Percentiles rank a stretch among this genome's conserved stretches.
Conservation (phyloP, 2,888 invertebrate species). For the Diloba caeruleocephala region DNA sequence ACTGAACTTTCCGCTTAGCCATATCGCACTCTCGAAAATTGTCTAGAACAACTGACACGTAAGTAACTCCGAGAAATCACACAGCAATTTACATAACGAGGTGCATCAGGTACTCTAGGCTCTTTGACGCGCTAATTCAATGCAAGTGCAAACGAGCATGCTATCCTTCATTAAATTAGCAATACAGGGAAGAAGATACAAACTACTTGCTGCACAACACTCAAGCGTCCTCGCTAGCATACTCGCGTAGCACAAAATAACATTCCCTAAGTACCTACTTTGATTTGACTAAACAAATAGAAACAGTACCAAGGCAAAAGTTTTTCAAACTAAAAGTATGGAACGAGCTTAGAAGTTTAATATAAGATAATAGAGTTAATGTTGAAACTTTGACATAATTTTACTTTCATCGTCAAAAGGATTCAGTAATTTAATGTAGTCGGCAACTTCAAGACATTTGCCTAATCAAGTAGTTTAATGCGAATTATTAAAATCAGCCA, state of each 20-base stretch:
- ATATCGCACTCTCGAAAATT: constrained; percentile 43
- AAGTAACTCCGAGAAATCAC: constrained; percentile 57
- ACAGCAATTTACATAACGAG: constrained; percentile 65
- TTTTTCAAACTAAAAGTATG: not conserved
- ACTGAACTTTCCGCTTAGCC: constrained; percentile 29
- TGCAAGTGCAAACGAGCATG: constrained; percentile 57
- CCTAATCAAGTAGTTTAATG: constrained; percentile 16
- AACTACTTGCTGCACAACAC: constrained; percentile 11
- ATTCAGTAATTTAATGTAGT: constrained; percentile 12
- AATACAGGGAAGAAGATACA: constrained; percentile 3
- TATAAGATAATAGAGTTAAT: constrained; percentile 4
- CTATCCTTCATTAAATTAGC: constrained; percentile 53
- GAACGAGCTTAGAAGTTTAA: not conserved
- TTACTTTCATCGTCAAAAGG: constrained; percentile 3
- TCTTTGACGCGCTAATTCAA: constrained; percentile 57
- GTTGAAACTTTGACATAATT: constrained; percentile 9
- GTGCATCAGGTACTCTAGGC: constrained; percentile 47
- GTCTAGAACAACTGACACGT: constrained; percentile 44
- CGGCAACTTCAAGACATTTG: constrained; percentile 14
- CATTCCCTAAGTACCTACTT: not conserved
- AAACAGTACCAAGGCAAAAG: not conserved
- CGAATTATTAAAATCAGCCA: constrained; percentile 32
- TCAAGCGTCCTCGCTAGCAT: too few relatives aligned
- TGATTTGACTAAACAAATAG: too few relatives aligned
- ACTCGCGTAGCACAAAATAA: constrained; percentile 2